phyloP scores from a whole-genome alignment of 1,140 invertebrate species.

The Anagrus nilaparvatae region DNA sequence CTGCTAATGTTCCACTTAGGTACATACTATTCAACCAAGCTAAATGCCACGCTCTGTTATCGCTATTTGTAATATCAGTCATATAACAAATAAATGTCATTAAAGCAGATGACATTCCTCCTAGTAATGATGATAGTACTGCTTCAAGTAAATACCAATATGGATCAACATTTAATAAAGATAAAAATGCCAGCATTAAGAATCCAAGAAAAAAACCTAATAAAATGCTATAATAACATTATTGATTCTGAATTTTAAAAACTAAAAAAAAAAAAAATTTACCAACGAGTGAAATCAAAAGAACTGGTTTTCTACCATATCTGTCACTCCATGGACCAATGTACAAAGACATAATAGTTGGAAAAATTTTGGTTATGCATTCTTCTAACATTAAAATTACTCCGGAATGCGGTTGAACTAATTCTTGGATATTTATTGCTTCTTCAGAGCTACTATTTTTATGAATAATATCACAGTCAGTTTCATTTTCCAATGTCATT shows the following conservation, averaged over 20 bases:
- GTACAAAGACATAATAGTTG: constrained; percentile 53
- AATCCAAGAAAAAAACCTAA: too few species aligned
- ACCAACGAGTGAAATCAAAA: constrained; percentile 46
- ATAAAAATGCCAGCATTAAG: constrained; percentile 14
- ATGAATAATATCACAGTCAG: constrained; percentile 39
- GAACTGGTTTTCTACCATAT: constrained; percentile 55
- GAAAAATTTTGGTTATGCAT: constrained; percentile 48
- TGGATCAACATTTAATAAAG: constrained; percentile 39
- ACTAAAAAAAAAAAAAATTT: constrained; percentile 6
- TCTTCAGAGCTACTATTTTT: constrained; percentile 37
- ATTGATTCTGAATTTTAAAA: constrained; percentile 19
- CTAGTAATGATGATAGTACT: constrained; percentile 45
- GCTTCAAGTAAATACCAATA: constrained; percentile 47
- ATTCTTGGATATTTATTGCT: constrained; percentile 45
- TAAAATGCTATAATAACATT: constrained; percentile 11
- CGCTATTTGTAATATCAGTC: constrained; percentile 46
- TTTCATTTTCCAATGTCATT: constrained; percentile 30
- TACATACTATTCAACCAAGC: constrained; percentile 48
- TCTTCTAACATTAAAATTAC: constrained; percentile 46
- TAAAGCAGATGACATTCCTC: constrained; percentile 46
- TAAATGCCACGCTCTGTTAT: constrained; percentile 43
- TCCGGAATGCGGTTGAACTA: constrained; percentile 50
- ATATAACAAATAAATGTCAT: constrained; percentile 49
- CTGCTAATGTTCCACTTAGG: constrained; percentile 46
- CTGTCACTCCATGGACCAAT: constrained; percentile 61